Percentiles rank a stretch among this genome's conserved stretches.
Conservation (phyloP, 2,888 invertebrate species). For the Megastigmus dorsalis region DNA sequence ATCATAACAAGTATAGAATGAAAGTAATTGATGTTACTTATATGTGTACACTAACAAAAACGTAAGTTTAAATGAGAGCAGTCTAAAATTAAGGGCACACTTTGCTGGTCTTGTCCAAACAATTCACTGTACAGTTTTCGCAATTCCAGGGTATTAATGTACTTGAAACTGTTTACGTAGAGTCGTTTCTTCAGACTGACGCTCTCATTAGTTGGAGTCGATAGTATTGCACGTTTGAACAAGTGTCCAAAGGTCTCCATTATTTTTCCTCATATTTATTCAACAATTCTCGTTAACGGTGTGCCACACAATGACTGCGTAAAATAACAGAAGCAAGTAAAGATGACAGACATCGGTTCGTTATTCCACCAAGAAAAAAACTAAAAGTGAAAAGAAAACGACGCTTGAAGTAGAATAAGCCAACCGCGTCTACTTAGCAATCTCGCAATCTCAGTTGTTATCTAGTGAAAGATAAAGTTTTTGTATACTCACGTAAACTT, state of each 20-base stretch:
- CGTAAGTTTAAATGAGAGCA: too few species aligned
- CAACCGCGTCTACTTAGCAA: background rate
- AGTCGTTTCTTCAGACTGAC: too few species aligned
- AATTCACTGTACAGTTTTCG: too few species aligned
- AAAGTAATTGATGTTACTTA: too few species aligned
- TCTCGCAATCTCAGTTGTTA: background rate
- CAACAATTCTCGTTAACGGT: background rate
- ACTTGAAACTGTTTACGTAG: too few species aligned
- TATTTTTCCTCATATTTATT: background rate
- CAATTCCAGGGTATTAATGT: too few species aligned
- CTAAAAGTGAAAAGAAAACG: background rate
- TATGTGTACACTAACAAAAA: too few species aligned
- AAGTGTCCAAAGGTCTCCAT: background rate
- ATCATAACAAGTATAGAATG: too few species aligned
- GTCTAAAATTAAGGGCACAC: too few species aligned
- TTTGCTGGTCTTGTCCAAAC: too few species aligned
- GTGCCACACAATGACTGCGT: background rate
- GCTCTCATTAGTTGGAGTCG: background rate
- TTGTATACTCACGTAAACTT: background rate
- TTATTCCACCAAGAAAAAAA: slow-evolving; percentile 5
- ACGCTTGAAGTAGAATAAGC: background rate
- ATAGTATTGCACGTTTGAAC: slow-evolving; percentile 17
- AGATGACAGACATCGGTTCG: background rate
- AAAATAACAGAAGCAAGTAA: background rate
- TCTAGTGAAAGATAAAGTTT: background rate